Evolutionary conservation across 2,888 invertebrate species (phyloP).

Genomic region (Clepsis dumicolana): DNA sequence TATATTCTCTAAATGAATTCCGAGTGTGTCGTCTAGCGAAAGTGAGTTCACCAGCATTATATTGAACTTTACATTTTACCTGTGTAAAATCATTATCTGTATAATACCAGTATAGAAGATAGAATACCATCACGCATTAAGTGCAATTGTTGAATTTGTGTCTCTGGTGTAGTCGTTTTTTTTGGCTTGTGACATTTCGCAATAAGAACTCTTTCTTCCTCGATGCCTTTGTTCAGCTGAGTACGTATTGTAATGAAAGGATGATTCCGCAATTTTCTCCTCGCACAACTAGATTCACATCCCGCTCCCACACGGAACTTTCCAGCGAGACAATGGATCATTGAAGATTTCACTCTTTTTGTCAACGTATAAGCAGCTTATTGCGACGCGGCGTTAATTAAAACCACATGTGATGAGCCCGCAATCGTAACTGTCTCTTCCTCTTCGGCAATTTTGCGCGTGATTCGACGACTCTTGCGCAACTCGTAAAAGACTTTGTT

Average conservation of each 20-base stretch:
- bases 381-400: constrained; percentile 69
- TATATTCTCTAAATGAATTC: neutral
- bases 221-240: constrained; percentile 34
- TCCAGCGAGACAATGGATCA: constrained; percentile 77
- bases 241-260: constrained; percentile 52
- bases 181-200: constrained; percentile 27
- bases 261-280: constrained; percentile 73
- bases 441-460: constrained; percentile 60
- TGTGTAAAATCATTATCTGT: too few species aligned
- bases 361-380: constrained; percentile 65
- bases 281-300: constrained; percentile 59
- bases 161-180: constrained; percentile 4
- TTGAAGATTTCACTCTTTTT: constrained; percentile 83
- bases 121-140: neutral
- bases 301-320: constrained; percentile 77
- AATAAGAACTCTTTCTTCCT: constrained; percentile 36
- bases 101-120: too few species aligned
- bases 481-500: constrained; percentile 26
- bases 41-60: neutral
- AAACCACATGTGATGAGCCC: constrained; percentile 55
- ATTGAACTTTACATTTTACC: too few species aligned
- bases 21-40: neutral
- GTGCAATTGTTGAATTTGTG: neutral
- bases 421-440: constrained; percentile 64
- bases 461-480: constrained; percentile 45